Evolutionary conservation across 2,113 vertebrate species (phyloP).

Genomic region (Osmerus mordax): DNA sequence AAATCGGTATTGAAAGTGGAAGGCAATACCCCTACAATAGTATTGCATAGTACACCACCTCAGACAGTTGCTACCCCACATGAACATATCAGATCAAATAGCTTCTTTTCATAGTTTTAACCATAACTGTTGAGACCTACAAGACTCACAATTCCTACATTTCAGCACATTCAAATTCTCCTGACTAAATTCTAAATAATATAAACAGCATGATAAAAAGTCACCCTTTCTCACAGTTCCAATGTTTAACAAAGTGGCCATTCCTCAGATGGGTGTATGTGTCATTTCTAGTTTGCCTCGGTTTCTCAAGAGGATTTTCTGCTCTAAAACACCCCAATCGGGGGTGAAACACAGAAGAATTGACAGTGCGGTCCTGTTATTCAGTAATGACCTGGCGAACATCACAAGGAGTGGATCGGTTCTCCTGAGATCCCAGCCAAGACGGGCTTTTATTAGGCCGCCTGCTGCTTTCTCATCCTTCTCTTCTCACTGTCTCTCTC

Average conservation of each 20-base stretch:
- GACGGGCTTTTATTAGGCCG: slow-evolving; percentile 25
- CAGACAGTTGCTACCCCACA: too few relatives aligned
- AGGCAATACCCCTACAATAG: too few relatives aligned
- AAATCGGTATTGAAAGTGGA: too few relatives aligned
- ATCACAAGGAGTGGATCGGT: neutral
- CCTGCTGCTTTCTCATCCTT: slow-evolving; percentile 23
- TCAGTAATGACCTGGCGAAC: slow-evolving; percentile 14
- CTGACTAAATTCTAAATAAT: neutral
- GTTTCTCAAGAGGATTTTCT: neutral
- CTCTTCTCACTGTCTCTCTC: slow-evolving; percentile 31
- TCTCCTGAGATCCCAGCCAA: slow-evolving; percentile 11
- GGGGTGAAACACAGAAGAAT: neutral
- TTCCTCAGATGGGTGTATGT: neutral
- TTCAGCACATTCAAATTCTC: neutral
- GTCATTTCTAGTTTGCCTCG: neutral
- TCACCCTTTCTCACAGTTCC: neutral
- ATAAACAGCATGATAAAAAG: neutral
- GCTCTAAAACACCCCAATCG: neutral
- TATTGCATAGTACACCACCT: too few relatives aligned
- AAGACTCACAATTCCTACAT: too few relatives aligned
- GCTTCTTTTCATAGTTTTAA: too few relatives aligned
- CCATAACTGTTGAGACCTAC: too few relatives aligned
- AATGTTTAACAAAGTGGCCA: neutral
- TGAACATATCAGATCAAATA: too few relatives aligned
- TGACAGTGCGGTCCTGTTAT: neutral